Evolutionary conservation across 1,140 invertebrate species (phyloP).

Genomic region (Aphidius gifuensis): DNA sequence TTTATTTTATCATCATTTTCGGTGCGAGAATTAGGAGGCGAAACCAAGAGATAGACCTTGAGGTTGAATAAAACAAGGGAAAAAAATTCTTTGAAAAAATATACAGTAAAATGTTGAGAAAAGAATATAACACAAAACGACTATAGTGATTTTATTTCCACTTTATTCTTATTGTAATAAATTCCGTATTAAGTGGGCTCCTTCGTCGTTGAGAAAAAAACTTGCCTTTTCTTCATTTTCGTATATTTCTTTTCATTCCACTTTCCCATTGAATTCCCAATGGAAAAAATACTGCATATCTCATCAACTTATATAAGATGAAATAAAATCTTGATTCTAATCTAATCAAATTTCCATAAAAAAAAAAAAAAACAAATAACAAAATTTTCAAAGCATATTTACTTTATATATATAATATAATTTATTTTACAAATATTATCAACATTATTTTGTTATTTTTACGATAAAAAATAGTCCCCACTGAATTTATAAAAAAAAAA

Average conservation of each 20-base stretch:
- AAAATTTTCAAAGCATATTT: too few species aligned
- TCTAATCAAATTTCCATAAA: not conserved
- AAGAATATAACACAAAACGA: constrained; percentile 3
- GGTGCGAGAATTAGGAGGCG: constrained; percentile 16
- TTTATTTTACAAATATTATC: too few species aligned
- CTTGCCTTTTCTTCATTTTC: not conserved
- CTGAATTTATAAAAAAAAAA: too few species aligned
- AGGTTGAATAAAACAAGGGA: constrained; percentile 24
- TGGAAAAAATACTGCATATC: not conserved
- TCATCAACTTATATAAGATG: not conserved
- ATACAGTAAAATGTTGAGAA: not conserved
- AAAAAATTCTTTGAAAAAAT: not conserved
- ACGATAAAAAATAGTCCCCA: too few species aligned
- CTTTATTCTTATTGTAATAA: constrained; percentile 23
- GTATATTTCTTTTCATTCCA: not conserved
- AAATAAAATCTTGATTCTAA: not conserved
- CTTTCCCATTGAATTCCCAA: not conserved
- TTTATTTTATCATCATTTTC: not conserved
- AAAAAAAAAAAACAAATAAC: not conserved
- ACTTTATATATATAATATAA: too few species aligned
- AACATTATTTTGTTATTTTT: too few species aligned
- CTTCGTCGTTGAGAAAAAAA: not conserved
- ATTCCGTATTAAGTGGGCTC: constrained; percentile 21
- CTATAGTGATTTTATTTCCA: constrained; percentile 21
- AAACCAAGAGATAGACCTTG: constrained; percentile 3